Base-by-base conservation (phyloP, 2,888 invertebrate genomes). In the Hylaea fasciaria region DNA sequence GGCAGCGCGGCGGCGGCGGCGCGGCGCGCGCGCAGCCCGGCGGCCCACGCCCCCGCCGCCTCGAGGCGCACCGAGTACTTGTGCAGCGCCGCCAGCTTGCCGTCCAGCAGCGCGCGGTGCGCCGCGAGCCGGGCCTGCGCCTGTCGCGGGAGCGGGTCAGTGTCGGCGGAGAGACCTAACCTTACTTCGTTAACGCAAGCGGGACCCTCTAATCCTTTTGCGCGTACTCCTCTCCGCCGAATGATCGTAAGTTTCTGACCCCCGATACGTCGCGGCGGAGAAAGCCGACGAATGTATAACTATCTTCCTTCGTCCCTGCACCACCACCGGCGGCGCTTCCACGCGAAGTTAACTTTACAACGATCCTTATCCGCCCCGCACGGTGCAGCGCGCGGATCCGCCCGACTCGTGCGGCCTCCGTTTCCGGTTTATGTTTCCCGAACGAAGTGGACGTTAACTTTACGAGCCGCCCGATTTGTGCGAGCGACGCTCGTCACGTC, bases 11-110 rank as follows among this genome's bases (percentile, higher is more conserved):
- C 45, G 55, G 94, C 93, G 28, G 85, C 85, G 72, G 94, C 93
- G 68, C 95, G 85, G 16, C 93, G 93, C 65, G 89, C 86, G 78
- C 87, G 87, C 68, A 95, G 87, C 68, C 93, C 11, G 88, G 74
- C 76, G 94, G 85, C 83, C 94, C 94, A 70, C 90, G 89, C 73
- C 89, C 87, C 45, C 57, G 94, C 93, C 22, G 85, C 85, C 72
- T 94, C 93, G 68, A 95, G 85, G 16, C 93, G 93, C 65, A 89
- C 86, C 47, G 87, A 81, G 80, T 93, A 93, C 81, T 93, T 93
- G 78, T 87, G 87, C 68, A 95, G 87, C 68, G 94, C 93, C 11
- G 88, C 74, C 76, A 94, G 85, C 83, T 94, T 94, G 70, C 90
- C 89, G 73, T 89, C 87, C 45, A 94, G 89, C 78, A 93, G 93